Percentiles rank a stretch among this genome's conserved stretches.
Evolutionary conservation across 2,888 invertebrate genomes (phyloP).

Genomic region (Hirtodrosophila cameraria): DNA sequence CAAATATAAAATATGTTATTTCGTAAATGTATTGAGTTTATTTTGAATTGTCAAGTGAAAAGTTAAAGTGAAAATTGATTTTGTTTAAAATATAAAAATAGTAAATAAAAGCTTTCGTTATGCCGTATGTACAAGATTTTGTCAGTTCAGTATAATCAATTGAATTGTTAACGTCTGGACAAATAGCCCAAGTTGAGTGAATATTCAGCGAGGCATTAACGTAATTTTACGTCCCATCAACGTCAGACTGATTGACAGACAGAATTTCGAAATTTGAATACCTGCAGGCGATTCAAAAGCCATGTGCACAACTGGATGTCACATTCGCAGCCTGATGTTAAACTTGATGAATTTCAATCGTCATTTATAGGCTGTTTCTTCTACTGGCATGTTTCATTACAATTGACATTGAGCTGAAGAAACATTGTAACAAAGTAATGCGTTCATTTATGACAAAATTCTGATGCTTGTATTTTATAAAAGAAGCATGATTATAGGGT

Average conservation of each 20-base stretch:
- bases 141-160: slow-evolving; percentile 5
- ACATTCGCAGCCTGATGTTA: slow-evolving; percentile 16
- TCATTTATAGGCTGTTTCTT: too few species aligned
- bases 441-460: too few species aligned
- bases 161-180: slow-evolving; percentile 34
- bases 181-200: slow-evolving; percentile 4
- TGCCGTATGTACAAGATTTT: background rate
- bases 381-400: too few species aligned
- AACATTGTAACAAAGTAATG: too few species aligned
- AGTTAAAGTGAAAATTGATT: background rate
- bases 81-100: too few species aligned
- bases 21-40: background rate
- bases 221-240: slow-evolving; percentile 65
- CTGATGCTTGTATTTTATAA: too few species aligned
- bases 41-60: background rate
- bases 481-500: background rate
- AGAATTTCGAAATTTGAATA: slow-evolving; percentile 11
- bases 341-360: slow-evolving; percentile 24
- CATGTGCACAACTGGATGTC: slow-evolving; percentile 5
- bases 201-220: slow-evolving; percentile 21
- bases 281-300: slow-evolving; percentile 27
- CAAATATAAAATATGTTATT: background rate
- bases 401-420: too few species aligned
- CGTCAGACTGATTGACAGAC: slow-evolving; percentile 39
- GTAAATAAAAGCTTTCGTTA: background rate